Evolutionary conservation across 2,113 vertebrate species (phyloP), one percentile per base, ranked within the genome.

Genomic region (Muntiacus reevesi): DNA sequence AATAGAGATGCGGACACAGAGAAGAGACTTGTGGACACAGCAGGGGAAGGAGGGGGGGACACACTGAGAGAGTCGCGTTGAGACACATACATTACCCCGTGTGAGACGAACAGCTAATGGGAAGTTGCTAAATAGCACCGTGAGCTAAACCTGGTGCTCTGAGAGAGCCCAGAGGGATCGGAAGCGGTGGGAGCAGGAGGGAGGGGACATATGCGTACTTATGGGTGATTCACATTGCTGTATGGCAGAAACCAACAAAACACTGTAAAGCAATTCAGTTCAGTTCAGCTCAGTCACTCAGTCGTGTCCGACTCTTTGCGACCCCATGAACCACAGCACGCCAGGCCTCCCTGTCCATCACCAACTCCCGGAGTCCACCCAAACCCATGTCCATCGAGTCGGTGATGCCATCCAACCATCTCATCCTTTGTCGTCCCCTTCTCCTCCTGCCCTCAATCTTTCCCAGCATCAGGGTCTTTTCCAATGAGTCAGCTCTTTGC

Each of bases 291-390:
- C 17, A 36, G 64, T 21, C 0, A 1, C 64, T 67, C 64, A 67
- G 64, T 21, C 0, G 9, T 67, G 2, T 21, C 64, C 2, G 0
- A 67, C 64, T 36, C n/a, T 11, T 10, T 36, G 64, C 0, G 17
- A 67, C 64, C 33, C 64, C 33, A 21, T 10, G 33, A 21, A 67
- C 1, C 0, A 0, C 64, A 21, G 64, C 4, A 11, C 4, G 1
- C 33, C 33, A 67, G 64, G 64, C 64, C 33, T 67, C 33, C 64
- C 64, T 36, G 64, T 21, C 17, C 64, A 36, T 21, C 64, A 67
- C 33, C 64, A 67, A 2, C 64, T 36, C 17, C 64, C 0, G 0
- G 64, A 21, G 64, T 21, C 17, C 17, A 11, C 17, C 17, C 33
- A 67, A 67, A 11, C 64, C 64, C 64, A 36, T 21, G 8, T 67